Evolutionary conservation across 2,797 vertebrate species (phyloP), one percentile per base, ranked within the genome.

Genomic region (Synaphobranchus kaupii): DNA sequence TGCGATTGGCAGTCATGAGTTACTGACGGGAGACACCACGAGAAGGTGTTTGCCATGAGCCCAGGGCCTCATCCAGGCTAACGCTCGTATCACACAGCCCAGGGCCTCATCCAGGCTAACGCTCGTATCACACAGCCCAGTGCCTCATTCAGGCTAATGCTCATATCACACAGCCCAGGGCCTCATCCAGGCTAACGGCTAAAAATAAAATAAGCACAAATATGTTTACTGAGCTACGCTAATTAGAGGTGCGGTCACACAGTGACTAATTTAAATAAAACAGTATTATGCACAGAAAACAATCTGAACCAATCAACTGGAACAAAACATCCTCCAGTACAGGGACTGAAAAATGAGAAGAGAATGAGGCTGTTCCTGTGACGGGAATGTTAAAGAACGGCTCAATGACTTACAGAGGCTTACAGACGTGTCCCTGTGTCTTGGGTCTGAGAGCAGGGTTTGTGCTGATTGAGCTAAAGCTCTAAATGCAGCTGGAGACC

Each of bases 391-490:
- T 84, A 50, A 56, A 56, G 17, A 34, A 9, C 50, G 4, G n/a
- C 20, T 54, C 50, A 6, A 52, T 83, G 28, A 10, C 15, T 44
- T 84, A 34, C 5, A 39, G 68, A n/a, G 56, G 58, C 20, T 63
- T 48, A 50, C 20, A 81, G n/a, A 54, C 48, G n/a, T 1, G 66
- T 7, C 7, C 28, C 28, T 8, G 25, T 83, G 81, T 2, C 48
- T 10, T 2, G 4, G 10, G 48, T 25, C 48, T 25, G 48, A 2
- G 39, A 1, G 6, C 28, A 93, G 93, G 91, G 88, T 92, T 90
- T 89, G 78, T 95, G 93, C 94, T 95, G 94, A 95, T 93, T 90
- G 87, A 89, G 92, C 93, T 94, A 92, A 94, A 95, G 94, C 92
- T 94, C 94, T 93, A 95, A 95, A 94, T 91, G 92, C 92, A 95